Evolutionary conservation across 53 echinoderm and acorn worm species (phyloP).

Genomic region (Temnopleurus reevesii): DNA sequence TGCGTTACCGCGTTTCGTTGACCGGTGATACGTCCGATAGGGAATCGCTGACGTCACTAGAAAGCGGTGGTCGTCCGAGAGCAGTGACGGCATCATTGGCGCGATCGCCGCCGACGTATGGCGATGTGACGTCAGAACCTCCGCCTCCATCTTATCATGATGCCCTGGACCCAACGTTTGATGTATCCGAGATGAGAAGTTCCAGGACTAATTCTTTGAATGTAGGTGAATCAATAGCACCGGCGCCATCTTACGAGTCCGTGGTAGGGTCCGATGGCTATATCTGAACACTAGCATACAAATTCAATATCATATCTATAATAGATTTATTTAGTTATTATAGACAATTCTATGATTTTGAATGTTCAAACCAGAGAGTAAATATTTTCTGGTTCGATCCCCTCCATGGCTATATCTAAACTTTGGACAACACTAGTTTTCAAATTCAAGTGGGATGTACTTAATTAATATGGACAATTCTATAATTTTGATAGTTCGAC

Average conservation of each 20-base stretch:
- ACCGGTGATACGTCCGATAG: not conserved
- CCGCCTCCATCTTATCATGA: not conserved
- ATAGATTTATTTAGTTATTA: no score
- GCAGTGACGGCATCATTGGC: not conserved
- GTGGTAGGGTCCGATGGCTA: not conserved
- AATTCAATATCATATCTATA: no score
- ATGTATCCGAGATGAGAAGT: constrained; percentile 11
- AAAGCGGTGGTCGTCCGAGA: not conserved
- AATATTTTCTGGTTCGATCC: no score
- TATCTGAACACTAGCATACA: no score
- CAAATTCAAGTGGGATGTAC: no score
- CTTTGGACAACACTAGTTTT: no score
- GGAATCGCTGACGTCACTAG: not conserved
- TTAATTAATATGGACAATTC: no score
- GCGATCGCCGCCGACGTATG: not conserved
- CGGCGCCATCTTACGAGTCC: not conserved
- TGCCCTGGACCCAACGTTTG: not conserved
- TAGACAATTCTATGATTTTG: no score
- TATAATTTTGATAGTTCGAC: no score
- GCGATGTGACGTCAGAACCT: not conserved
- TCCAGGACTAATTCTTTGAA: not conserved
- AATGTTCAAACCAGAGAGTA: no score
- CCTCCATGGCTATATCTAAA: no score
- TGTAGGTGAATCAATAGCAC: not conserved
- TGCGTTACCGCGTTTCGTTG: not conserved